Conservation (phyloP, 2,797 vertebrate genomes). For the Oreortyx pictus region DNA sequence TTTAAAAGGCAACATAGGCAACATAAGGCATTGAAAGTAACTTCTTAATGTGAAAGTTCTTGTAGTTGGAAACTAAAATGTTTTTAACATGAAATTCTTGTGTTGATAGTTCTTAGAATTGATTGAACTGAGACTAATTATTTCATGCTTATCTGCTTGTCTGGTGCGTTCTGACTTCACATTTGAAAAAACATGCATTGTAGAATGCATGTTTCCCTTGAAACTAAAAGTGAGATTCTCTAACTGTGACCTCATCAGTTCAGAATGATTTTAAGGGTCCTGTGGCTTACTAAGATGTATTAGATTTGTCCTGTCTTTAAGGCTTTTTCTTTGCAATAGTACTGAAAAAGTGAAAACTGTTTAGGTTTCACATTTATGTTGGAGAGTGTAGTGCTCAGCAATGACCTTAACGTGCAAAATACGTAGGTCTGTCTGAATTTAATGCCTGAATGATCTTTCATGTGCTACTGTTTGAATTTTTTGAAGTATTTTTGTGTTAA, state of each 20-base stretch:
- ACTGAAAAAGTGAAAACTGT: background rate
- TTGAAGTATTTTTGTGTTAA: background rate
- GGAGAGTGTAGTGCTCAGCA: background rate
- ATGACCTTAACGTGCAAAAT: background rate
- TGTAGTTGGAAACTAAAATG: background rate
- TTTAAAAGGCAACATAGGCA: background rate
- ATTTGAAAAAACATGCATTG: too few species aligned
- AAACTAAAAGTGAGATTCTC: background rate
- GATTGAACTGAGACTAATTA: background rate
- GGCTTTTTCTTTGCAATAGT: background rate
- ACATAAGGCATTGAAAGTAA: background rate
- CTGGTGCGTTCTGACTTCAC: background rate
- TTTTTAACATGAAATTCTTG: background rate
- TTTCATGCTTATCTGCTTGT: background rate
- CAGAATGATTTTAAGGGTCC: background rate
- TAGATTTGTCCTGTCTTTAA: background rate
- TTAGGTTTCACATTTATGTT: background rate
- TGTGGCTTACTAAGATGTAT: background rate
- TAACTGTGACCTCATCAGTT: background rate
- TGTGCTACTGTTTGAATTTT: accelerated
- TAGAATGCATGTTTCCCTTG: background rate
- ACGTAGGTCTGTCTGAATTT: too few species aligned
- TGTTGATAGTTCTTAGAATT: background rate
- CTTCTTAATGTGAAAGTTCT: background rate
- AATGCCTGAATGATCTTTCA: too few species aligned